A percentile compares a stretch with the other conserved stretches of the same genome.
Evolutionary conservation across 2,113 vertebrate species (phyloP).

Genomic region (Oncorhynchus gorbuscha): DNA sequence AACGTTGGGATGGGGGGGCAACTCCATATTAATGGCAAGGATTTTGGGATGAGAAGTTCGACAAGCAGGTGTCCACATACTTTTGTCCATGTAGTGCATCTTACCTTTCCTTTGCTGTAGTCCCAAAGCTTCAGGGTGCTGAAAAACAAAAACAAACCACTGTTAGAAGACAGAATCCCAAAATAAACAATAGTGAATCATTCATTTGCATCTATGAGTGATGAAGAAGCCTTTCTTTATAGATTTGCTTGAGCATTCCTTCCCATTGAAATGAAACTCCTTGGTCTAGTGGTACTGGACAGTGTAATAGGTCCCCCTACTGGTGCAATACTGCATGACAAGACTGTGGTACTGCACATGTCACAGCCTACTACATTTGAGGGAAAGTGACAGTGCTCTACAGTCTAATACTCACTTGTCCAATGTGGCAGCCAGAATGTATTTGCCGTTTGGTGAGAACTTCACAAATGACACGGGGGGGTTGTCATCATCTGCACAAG

Average conservation of each 20-base stretch:
- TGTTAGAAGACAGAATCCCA: background rate
- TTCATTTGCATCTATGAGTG: background rate
- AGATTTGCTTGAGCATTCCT: background rate
- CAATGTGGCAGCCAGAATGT: slow-evolving; percentile 95
- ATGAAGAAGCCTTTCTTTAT: background rate
- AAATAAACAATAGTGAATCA: background rate
- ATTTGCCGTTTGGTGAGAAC: slow-evolving; percentile 98
- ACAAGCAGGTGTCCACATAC: background rate
- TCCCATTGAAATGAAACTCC: background rate
- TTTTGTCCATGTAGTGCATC: background rate
- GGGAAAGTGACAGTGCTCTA: no score
- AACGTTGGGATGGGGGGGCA: no score
- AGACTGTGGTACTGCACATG: no score
- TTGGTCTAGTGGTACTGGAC: background rate
- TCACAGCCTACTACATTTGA: no score
- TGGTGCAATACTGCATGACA: background rate
- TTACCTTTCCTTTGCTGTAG: slow-evolving; percentile 99
- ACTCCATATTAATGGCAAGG: no score
- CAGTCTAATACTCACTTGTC: slow-evolving; percentile 90
- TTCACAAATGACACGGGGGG: slow-evolving; percentile 98
- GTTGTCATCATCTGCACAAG: slow-evolving; percentile 89
- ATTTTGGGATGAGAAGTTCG: no score
- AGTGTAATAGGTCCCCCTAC: background rate
- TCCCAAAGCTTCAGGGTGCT: slow-evolving; percentile 99
- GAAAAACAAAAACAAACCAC: slow-evolving; percentile 21